phyloP scores from a whole-genome alignment of 2,113 vertebrate genomes.

The Cervus canadensis region DNA sequence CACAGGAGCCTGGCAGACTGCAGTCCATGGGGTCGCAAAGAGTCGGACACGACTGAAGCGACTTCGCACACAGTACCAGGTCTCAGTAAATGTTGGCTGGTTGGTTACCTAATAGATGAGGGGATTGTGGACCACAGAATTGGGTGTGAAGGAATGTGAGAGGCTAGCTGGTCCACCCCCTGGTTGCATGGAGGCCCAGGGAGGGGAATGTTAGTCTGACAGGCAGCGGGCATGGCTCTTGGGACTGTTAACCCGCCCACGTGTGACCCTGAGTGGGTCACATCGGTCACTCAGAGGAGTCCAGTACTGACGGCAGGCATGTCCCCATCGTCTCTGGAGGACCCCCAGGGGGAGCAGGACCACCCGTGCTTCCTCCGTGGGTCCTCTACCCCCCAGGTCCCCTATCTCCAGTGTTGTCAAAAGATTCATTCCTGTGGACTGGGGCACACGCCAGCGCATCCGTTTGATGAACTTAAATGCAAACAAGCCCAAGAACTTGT shows the following conservation, averaged over 20 bases:
- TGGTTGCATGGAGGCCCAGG: accelerated
- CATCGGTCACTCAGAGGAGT: background rate
- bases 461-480: background rate
- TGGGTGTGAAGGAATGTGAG: background rate
- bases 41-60: accelerated
- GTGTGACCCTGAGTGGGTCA: background rate
- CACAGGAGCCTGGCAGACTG: background rate
- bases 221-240: background rate
- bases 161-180: background rate
- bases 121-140: background rate
- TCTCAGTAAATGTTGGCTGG: background rate
- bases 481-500: background rate
- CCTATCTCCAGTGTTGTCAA: background rate
- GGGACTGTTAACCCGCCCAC: background rate
- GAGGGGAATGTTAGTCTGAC: background rate
- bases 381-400: background rate
- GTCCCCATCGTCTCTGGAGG: background rate
- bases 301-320: accelerated
- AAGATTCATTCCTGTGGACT: background rate
- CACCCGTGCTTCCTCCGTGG: background rate
- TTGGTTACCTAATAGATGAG: background rate
- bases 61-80: background rate
- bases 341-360: background rate
- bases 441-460: background rate
- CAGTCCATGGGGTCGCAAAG: background rate